Percentiles rank a stretch among this genome's conserved stretches.
Evolutionary conservation across 2,113 vertebrate genomes (phyloP).

Genomic region (Sylvicapra grimmia): DNA sequence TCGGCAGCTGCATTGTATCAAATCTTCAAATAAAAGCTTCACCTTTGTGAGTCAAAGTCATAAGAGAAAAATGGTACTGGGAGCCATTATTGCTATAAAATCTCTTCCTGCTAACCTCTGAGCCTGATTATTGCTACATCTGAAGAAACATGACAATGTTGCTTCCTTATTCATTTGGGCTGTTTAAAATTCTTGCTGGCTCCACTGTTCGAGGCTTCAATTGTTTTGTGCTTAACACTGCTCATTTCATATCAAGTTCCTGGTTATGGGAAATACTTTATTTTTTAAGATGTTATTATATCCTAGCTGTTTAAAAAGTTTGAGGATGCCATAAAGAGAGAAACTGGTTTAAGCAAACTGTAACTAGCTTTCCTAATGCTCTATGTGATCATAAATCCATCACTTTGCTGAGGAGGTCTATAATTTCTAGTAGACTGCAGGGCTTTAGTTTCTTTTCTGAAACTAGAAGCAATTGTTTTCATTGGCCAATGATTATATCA

Average conservation of each 20-base stretch:
- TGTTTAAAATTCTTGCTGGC: slow-evolving; percentile 58
- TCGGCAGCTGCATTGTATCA: slow-evolving; percentile 63
- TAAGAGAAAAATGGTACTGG: slow-evolving; percentile 33
- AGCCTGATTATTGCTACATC: background rate
- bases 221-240: slow-evolving; percentile 58
- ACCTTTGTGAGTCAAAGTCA: slow-evolving; percentile 66
- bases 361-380: slow-evolving; percentile 48
- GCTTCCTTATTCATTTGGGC: slow-evolving; percentile 2
- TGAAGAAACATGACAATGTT: slow-evolving; percentile 15
- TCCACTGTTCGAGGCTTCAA: slow-evolving; percentile 36
- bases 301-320: slow-evolving; percentile 54
- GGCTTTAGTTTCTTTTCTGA: slow-evolving; percentile 27
- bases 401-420: slow-evolving; percentile 36
- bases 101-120: slow-evolving; percentile 45
- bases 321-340: slow-evolving; percentile 35
- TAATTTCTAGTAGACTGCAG: slow-evolving; percentile 11
- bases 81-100: slow-evolving; percentile 41
- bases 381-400: slow-evolving; percentile 27
- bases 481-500: slow-evolving; percentile 36
- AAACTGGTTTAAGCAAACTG: slow-evolving; percentile 53
- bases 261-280: slow-evolving; percentile 40
- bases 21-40: slow-evolving; percentile 62
- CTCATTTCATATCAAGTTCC: slow-evolving; percentile 49
- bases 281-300: slow-evolving; percentile 61
- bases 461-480: slow-evolving; percentile 18